Base-by-base conservation (phyloP, 2,888 invertebrate genomes). In the Thereva unica region DNA sequence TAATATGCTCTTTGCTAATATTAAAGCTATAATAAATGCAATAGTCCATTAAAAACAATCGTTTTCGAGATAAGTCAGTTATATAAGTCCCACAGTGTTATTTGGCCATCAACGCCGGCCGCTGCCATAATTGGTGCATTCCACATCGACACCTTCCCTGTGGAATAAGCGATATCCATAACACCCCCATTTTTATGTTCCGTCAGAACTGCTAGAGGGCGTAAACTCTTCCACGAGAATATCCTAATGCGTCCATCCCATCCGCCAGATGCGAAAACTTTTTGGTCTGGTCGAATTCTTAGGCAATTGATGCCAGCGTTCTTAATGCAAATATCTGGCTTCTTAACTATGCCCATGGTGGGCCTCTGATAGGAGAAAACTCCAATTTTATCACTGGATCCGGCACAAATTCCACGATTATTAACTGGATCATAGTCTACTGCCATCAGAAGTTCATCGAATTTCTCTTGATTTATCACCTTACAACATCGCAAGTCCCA, bases 51-150 rank as follows among this genome's bases (percentile, higher is more conserved):
- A 38, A 35, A 53, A 34, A 12, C 23, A 23, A 23, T 23, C 23
- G 23, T 23, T 23, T 23, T 23, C 23, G 23, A 23, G 23, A 23
- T 23, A 23, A 23, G 23, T 6, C 6, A 85, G 82, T 91, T 91
- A 77, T 91, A 92, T 74, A 92, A 83, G 82, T 90, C 87, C 92
- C 92, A 92, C 66, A 92, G 83, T 4, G 90, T 88, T 72, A 92
- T 88, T 75, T 86, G 86, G 71, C 89, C 89, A 79, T 92, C 92
- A 69, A 88, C 85, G 35, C 90, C 88, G 52, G 87, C 87, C 0
- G 88, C 89, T 9, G 91, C 92, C 88, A 92, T 89, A n/a, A 92
- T 85, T 67, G 87, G 85, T n/a, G 88, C 85, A 61, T 87, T 86
- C 87, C 90, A 91, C 72, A 85, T 83, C 66, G 85, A 83, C 5